phyloP scores from a whole-genome alignment of 2,797 vertebrate species.

The Gadopsis bispinosus region DNA sequence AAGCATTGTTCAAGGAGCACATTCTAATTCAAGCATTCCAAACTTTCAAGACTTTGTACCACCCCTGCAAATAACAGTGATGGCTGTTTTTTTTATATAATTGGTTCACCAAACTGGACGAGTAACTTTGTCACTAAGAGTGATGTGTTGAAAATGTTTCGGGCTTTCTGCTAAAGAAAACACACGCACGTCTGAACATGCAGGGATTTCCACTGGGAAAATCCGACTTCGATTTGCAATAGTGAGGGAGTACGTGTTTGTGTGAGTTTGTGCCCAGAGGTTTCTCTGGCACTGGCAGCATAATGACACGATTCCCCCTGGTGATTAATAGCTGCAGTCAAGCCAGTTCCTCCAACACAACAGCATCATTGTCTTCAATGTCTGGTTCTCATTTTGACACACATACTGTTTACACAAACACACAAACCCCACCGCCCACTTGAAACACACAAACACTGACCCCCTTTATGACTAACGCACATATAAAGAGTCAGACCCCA shows the following conservation, averaged over 20 bases:
- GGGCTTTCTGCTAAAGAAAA: constrained; percentile 3
- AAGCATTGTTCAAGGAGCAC: too few relatives aligned
- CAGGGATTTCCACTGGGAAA: constrained; percentile 6
- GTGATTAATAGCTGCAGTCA: constrained; percentile 47
- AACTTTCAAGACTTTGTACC: too few relatives aligned
- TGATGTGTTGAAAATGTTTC: background rate
- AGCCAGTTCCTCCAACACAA: constrained; percentile 57
- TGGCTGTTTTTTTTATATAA: background rate
- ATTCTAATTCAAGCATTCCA: too few relatives aligned
- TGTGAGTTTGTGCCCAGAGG: constrained; percentile 16
- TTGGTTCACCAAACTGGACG: constrained; percentile 8
- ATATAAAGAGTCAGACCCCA: background rate
- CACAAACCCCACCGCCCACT: constrained; percentile 12
- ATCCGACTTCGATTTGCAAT: constrained; percentile 19
- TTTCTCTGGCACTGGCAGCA: constrained; percentile 32
- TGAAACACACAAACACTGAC: constrained; percentile 12
- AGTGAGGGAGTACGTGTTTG: constrained; percentile 2
- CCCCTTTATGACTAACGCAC: constrained; percentile 13
- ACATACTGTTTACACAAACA: constrained; percentile 23
- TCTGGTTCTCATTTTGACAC: constrained; percentile 60
- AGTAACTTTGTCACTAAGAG: background rate
- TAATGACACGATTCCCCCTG: constrained; percentile 26
- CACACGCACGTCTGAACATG: background rate
- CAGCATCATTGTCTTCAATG: constrained; percentile 60
- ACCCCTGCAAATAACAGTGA: too few relatives aligned